These are phyloP conservation scores for Peromyscus melanophrys DNA, from an alignment of 2,797 vertebrate species.

Conservation along the genomic window DNA sequence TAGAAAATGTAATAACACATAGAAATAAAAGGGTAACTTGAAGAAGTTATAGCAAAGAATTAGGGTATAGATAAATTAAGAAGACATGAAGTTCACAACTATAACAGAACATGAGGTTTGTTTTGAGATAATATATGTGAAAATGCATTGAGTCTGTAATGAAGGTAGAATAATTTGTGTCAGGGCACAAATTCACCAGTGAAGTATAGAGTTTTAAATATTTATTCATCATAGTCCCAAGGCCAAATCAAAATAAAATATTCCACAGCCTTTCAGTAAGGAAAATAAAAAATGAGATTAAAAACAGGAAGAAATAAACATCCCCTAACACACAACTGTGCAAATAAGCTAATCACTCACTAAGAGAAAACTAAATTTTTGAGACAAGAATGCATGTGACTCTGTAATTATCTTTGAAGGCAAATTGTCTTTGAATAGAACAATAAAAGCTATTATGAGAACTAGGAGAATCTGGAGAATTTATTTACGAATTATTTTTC, in stretches of 20 bases:
- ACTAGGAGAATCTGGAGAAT: background rate
- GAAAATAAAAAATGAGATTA: background rate
- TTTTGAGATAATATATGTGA: background rate
- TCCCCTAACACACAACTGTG: rapidly evolving
- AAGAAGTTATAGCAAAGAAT: background rate
- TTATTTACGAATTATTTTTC: background rate
- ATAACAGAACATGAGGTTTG: background rate
- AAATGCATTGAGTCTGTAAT: background rate
- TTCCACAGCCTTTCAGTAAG: background rate
- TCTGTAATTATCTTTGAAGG: background rate
- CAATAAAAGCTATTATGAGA: background rate
- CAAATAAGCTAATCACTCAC: background rate
- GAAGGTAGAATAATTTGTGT: background rate
- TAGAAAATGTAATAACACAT: background rate
- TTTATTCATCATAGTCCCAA: background rate
- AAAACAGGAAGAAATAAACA: background rate
- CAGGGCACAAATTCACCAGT: background rate
- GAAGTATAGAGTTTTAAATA: background rate
- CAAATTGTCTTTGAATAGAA: constrained; percentile 5
- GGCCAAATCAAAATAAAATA: background rate
- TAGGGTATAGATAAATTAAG: background rate
- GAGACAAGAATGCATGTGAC: background rate
- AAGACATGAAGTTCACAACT: background rate
- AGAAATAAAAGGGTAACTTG: background rate
- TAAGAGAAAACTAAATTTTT: background rate